Base-by-base conservation (phyloP, 2,888 invertebrate genomes). In the Molanna angustata region DNA sequence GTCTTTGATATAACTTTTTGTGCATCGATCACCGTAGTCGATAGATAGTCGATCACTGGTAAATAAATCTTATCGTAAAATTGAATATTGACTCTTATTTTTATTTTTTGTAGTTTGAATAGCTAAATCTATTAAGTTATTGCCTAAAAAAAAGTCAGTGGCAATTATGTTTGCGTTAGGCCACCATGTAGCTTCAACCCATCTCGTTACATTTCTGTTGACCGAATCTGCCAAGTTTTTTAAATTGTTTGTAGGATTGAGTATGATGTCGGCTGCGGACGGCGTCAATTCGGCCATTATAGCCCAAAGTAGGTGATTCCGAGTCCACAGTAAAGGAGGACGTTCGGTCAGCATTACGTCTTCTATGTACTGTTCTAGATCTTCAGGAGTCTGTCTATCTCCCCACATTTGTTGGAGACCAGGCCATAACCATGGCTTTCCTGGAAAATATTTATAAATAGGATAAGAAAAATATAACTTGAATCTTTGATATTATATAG, bases 211-310 rank as follows among this genome's bases (percentile, higher is more conserved):
- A 63, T 86, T 82, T 31, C 81, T 76, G 69, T 90, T 90, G 11
- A 85, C 81, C 1, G 68, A 69, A 51, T 86, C 80, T 0, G 88
- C 86, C 68, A 84, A 79, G 43, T 77, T 73, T 31, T 85, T 70
- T 18, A 88, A 35, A 37, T 56, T 67, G 13, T 83, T 83, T 3
- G 82, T 83, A 2, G 82, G 72, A 2, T 79, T 70, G 57, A 83
- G 73, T 4, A 86, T 67, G n/a, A 87, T 79, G 60, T 85, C 84
- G 21, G 80, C 67, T 0, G 83, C 74, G 32, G 78, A 80, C 1
- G 87, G 85, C 0, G 88, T 88, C 42, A 88, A 72, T 68, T 88
- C 84, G 0, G 86, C 85, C 88, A 88, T 88, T 4, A 86, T 80
- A 0, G 87, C 83, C 69, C 77, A 76, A 62, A 82, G 64, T n/a